Evolutionary conservation across 2,113 vertebrate genomes (phyloP).

Genomic region (Rhipidura dahli): DNA sequence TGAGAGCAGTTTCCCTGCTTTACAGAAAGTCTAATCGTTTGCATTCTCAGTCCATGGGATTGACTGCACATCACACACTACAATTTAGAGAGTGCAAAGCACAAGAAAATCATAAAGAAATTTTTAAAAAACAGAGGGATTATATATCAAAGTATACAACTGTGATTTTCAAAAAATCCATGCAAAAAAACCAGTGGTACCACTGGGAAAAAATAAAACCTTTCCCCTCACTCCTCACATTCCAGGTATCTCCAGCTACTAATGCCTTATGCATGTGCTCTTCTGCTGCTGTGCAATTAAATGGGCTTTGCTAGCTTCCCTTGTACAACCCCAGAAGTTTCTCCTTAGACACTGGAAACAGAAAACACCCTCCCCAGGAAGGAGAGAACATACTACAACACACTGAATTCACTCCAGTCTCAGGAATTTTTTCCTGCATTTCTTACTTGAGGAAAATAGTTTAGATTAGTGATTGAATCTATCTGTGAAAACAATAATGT

Average conservation of each 20-base stretch:
- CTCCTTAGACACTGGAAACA: not conserved
- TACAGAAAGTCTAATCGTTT: not conserved
- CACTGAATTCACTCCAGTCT: not conserved
- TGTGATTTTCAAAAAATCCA: not conserved
- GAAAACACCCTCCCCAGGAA: not conserved
- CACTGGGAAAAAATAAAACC: not conserved
- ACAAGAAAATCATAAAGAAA: not conserved
- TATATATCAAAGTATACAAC: not conserved
- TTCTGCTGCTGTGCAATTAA: not conserved
- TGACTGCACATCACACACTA: not conserved
- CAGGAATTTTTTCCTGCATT: not conserved
- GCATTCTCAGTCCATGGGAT: not conserved
- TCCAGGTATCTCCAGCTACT: not conserved
- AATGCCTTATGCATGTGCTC: not conserved
- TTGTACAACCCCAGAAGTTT: not conserved
- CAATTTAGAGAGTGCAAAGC: not conserved
- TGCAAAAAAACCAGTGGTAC: rapidly evolving
- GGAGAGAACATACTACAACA: not conserved
- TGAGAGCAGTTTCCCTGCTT: not conserved
- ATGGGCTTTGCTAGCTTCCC: not conserved
- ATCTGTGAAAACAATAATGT: not conserved
- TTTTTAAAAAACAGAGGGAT: not conserved
- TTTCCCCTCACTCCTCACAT: not conserved
- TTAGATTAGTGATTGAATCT: not conserved
- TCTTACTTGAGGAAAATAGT: not conserved